Base-by-base conservation (phyloP, 2,113 vertebrate genomes). In the Limanda limanda region DNA sequence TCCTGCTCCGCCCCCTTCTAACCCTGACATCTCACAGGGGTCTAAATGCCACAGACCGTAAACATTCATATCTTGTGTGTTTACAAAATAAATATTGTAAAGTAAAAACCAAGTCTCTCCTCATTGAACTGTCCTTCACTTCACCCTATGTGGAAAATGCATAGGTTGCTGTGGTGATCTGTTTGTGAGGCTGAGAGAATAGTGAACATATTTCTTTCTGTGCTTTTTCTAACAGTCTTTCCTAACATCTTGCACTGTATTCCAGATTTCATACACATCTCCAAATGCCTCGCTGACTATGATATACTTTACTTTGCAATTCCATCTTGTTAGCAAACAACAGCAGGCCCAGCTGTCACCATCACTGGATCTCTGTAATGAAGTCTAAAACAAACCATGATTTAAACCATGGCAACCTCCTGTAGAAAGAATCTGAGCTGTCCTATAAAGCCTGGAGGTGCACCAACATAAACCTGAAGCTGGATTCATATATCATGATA, bases 121-220 rank as follows among this genome's bases (percentile, higher is more conserved):
- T n/a, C n/a, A n/a, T n/a, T n/a, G n/a, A n/a, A n/a, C 5, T 20
- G 17, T 24, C 14, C 37, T 68, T 74, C 21, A 27, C 56, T 58
- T 23, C 52, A 59, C n/a, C 74, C 74, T 68, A 71, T 23, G 61
- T 57, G 25, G 62, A 66, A n/a, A n/a, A n/a, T n/a, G n/a, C n/a
- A 12, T 68, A 56, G 78, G 82, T 82, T 21, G 21, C 45, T n/a
- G 48, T 31, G 58, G 68, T 85, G 83, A 75, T 72, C 47, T 78
- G 58, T 72, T 66, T 31, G 68, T 15, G 7, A 35, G 35, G 62
- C 71, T 74, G 71, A 70, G 68, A 76, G 55, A 69, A 64, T 59
- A 40, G 40, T 3, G 74, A 82, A 58, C 27, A 56, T 60, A 3
- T 62, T 55, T 54, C 51, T 52, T 24, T 10, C 70, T 18, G 11